phyloP scores from a whole-genome alignment of 2,113 vertebrate species.

The Melanocharis versteri region DNA sequence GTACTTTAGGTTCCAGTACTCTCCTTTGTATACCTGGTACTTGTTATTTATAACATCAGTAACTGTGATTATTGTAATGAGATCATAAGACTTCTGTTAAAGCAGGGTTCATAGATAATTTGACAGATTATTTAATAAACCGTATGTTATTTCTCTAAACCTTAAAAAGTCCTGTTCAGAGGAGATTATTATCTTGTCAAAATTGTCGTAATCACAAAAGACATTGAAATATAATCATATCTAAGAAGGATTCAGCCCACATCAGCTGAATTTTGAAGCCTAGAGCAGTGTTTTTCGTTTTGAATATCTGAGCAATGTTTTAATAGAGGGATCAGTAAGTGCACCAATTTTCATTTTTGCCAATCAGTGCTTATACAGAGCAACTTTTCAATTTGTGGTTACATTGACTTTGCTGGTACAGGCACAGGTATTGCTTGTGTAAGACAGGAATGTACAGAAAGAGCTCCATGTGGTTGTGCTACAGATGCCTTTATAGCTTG shows the following conservation, averaged over 20 bases:
- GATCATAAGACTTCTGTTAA: neutral
- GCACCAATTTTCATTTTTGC: neutral
- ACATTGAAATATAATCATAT: neutral
- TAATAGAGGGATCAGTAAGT: neutral
- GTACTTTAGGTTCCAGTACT: neutral
- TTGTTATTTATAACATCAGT: conserved; percentile 5
- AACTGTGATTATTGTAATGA: conserved; percentile 22
- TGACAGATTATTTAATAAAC: conserved; percentile 41
- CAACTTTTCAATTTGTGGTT: neutral
- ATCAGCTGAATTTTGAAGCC: conserved; percentile 5
- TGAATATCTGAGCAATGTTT: neutral
- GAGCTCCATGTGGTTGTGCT: neutral
- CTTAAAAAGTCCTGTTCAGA: neutral
- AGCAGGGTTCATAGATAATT: conserved; percentile 3
- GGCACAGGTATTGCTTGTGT: neutral
- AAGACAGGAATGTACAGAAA: neutral
- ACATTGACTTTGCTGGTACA: neutral
- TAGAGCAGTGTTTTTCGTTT: neutral
- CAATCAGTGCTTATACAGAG: neutral
- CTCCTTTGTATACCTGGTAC: neutral
- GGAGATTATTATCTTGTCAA: conserved; percentile 5
- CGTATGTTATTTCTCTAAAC: neutral
- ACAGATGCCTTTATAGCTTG: neutral
- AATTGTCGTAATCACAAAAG: neutral
- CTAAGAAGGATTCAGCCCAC: conserved; percentile 9